Base-by-base conservation (phyloP, 2,888 invertebrate species). In the Eueremaeus valkanovi region DNA sequence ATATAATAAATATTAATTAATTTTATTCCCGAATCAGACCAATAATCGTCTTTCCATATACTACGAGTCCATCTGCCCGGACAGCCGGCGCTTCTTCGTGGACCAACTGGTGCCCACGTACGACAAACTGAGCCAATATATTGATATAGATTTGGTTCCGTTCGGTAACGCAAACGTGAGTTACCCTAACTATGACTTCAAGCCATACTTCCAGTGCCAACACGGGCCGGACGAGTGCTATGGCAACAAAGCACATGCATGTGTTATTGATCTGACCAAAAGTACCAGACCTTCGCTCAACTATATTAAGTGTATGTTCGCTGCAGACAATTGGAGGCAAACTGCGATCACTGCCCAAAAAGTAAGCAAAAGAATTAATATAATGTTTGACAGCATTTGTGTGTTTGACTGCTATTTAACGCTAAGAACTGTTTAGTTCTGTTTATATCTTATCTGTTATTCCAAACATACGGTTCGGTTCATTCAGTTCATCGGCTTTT, bases 201-300 rank as follows among this genome's bases (percentile, higher is more conserved):
- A 75, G 55, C 75, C 75, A 51, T 51, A 27, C 3, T 79, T 79
- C 45, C 72, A 72, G n/a, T 79, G 79, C 36, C 79, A 79, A 40
- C 79, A 79, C 75, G 79, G 79, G 51, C 55, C 78, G 1, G 74
- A 77, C 6, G 79, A 79, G 68, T 79, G 79, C 49, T 78, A 79
- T 31, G 79, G 79, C 49, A 79, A 79, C 33, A 78, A 76, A 72
- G 77, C 78, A 31, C 79, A 79, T 55, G 72, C 75, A 6, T 75
- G 75, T 72, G 58, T 72, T 13, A 72, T 75, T 33, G 75, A 75
- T 61, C 33, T 75, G 58, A 40, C 72, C 21, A 75, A 75, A 45
- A 72, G 70, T 29, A 75, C 70, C n/a, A 40, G 58, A 40, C 68
- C 68, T n/a, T 49, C 75, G n/a, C 42, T 75, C 5, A 72, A 72